Conservation (phyloP, 2,113 vertebrate species). For the Lathamus discolor region DNA sequence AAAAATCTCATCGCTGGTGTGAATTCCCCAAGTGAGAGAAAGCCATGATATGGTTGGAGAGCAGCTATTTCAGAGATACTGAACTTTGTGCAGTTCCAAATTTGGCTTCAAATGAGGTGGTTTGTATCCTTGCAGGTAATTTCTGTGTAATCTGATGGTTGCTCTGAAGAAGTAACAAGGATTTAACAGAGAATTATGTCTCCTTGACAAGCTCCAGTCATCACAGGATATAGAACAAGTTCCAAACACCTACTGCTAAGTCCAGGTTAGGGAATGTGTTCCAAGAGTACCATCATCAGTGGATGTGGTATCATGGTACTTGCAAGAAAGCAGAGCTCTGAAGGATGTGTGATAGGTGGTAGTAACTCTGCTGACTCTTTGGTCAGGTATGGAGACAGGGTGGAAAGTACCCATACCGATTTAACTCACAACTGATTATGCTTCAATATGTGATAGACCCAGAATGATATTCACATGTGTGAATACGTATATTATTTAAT, state of each 20-base stretch:
- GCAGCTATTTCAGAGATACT: background rate
- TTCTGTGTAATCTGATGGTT: background rate
- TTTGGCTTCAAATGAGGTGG: background rate
- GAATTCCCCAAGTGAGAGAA: background rate
- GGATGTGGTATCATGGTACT: background rate
- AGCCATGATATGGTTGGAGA: background rate
- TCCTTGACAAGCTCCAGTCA: background rate
- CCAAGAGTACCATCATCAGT: background rate
- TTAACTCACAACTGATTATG: background rate
- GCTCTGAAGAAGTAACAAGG: background rate
- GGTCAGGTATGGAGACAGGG: background rate
- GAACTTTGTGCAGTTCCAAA: background rate
- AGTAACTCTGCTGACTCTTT: background rate
- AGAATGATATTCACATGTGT: background rate
- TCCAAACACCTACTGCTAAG: background rate
- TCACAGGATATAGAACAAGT: background rate
- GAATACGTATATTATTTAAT: constrained; percentile 43
- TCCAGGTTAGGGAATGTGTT: background rate
- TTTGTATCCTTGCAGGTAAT: background rate
- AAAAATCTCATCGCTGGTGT: background rate
- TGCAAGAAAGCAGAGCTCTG: background rate
- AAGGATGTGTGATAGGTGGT: fast-evolving
- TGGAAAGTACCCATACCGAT: background rate
- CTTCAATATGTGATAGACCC: background rate
- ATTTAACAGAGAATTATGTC: background rate